These are phyloP conservation scores for Camponotus floridanus DNA, from an alignment of 1,140 invertebrate genomes.

Conservation along the genomic window DNA sequence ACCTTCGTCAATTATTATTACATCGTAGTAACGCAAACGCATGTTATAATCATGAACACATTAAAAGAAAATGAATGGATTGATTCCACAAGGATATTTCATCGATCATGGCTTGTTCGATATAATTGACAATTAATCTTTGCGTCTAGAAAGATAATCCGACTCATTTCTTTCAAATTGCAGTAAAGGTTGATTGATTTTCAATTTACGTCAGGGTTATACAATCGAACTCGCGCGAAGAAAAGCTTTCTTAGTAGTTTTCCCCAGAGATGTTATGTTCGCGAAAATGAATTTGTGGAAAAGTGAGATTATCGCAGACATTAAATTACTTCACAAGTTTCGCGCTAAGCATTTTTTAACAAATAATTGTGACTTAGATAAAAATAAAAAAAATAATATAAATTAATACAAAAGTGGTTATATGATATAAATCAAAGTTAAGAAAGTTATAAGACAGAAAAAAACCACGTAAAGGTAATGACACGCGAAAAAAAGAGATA, in stretches of 20 bases:
- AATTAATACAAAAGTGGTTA: no score
- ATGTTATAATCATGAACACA: not conserved
- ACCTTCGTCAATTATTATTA: constrained; percentile 65
- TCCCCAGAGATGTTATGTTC: not conserved
- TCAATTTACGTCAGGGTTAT: not conserved
- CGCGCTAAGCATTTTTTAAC: not conserved
- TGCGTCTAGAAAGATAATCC: not conserved
- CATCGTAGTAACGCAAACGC: constrained; percentile 16
- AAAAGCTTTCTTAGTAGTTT: constrained; percentile 7
- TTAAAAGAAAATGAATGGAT: not conserved
- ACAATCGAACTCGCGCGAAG: not conserved
- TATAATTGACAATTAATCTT: constrained; percentile 30
- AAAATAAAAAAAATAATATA: not conserved
- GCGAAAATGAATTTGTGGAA: not conserved
- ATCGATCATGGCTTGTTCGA: not conserved
- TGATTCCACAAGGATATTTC: not conserved
- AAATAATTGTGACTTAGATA: not conserved
- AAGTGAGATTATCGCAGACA: not conserved
- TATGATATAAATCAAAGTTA: no score
- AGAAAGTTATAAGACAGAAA: no score
- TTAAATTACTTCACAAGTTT: not conserved
- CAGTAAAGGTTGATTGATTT: constrained; percentile 33
- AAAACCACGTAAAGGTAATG: no score
- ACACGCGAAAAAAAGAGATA: no score
- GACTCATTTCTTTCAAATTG: not conserved